Evolutionary conservation across 2,888 invertebrate genomes (phyloP).

Genomic region (Carterocephalus palaemon): DNA sequence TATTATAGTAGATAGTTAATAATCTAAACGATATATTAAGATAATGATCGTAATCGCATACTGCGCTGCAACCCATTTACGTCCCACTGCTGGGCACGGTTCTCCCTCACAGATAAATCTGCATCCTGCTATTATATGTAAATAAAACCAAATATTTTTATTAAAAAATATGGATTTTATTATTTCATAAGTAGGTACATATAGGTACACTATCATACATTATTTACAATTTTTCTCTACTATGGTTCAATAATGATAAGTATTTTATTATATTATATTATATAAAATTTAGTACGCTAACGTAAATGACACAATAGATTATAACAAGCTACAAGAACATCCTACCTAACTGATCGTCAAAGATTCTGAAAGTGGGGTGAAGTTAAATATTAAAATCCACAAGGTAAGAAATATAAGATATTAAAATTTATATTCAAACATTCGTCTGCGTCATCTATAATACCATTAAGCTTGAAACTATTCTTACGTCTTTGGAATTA

Average conservation of each 20-base stretch:
- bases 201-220: conserved; percentile 66
- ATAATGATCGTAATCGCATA: too few relatives aligned
- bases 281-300: conserved; percentile 25
- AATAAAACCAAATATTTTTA: conserved; percentile 32
- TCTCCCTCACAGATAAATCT: too few relatives aligned
- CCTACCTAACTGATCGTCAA: conserved; percentile 29
- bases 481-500: conserved; percentile 77
- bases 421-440: conserved; percentile 25
- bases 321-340: conserved; percentile 22
- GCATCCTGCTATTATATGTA: too few relatives aligned
- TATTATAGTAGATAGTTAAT: too few relatives aligned
- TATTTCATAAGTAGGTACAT: conserved; percentile 55
- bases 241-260: conserved; percentile 37
- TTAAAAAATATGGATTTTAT: conserved; percentile 54
- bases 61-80: too few relatives aligned
- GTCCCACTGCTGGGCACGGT: too few relatives aligned
- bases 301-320: conserved; percentile 21
- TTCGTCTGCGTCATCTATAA: conserved; percentile 39
- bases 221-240: conserved; percentile 56
- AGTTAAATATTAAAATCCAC: conserved; percentile 30
- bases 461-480: conserved; percentile 68
- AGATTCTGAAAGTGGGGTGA: conserved; percentile 32
- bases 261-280: too few relatives aligned
- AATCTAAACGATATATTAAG: too few relatives aligned
- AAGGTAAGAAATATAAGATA: conserved; percentile 23